These are phyloP conservation scores for Cactoblastis cactorum DNA, from an alignment of 2,888 invertebrate genomes.

Conservation along the genomic window DNA sequence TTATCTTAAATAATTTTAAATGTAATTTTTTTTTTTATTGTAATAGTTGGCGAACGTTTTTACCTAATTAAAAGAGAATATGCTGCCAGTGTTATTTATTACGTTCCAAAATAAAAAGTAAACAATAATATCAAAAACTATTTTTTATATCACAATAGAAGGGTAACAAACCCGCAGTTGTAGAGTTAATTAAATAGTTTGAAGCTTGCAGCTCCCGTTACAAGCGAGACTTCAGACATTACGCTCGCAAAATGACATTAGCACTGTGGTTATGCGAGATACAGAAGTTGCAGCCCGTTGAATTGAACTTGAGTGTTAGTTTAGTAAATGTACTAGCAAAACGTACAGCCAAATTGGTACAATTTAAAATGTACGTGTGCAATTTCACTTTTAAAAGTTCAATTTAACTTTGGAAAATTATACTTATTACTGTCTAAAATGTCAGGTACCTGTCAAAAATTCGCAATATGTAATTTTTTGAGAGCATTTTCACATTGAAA, in stretches of 20 bases:
- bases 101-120: no score
- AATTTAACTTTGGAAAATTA: background rate
- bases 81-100: no score
- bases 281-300: slow-evolving; percentile 2
- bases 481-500: no score
- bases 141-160: background rate
- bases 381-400: background rate
- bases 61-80: no score
- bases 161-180: background rate
- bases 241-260: slow-evolving; percentile 8
- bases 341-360: background rate
- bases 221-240: slow-evolving; percentile 2
- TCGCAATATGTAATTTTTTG: no score
- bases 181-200: slow-evolving; percentile 3
- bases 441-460: no score
- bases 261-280: slow-evolving; percentile 7
- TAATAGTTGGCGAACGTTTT: no score
- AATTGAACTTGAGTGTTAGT: slow-evolving; percentile 4
- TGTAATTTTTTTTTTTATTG: no score
- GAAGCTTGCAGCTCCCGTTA: slow-evolving; percentile 4
- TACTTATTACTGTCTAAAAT: background rate
- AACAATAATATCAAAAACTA: background rate
- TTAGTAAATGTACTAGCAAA: slow-evolving; percentile 1
- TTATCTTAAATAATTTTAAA: no score
- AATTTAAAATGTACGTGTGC: background rate